These are phyloP conservation scores for Lipophrys pholis DNA, from an alignment of 2,113 vertebrate genomes.

Conservation along the genomic window DNA sequence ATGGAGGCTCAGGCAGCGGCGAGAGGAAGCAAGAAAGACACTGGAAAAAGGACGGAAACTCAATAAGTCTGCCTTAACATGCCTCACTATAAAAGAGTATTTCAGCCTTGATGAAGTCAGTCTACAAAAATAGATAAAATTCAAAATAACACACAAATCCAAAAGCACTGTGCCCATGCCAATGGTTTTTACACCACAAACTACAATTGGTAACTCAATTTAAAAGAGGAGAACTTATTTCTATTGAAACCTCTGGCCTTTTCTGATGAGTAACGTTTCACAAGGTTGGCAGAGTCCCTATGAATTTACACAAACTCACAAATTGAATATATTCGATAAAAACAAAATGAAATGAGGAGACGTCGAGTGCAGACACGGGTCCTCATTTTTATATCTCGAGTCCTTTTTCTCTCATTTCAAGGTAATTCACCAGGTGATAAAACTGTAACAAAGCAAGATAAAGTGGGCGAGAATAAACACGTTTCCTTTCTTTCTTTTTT, in stretches of 20 bases:
- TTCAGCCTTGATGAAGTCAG: conserved; percentile 9
- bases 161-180: conserved; percentile 18
- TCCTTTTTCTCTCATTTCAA: conserved; percentile 47
- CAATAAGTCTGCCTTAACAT: not conserved
- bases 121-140: conserved; percentile 13
- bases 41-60: not conserved
- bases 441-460: conserved; percentile 46
- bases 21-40: not conserved
- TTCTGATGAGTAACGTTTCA: conserved; percentile 44
- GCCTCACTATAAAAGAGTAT: not conserved
- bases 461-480: conserved; percentile 8
- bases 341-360: conserved; percentile 55
- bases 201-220: conserved; percentile 28
- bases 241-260: conserved; percentile 36
- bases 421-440: conserved; percentile 62
- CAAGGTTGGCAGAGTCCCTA: conserved; percentile 46
- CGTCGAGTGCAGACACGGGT: conserved; percentile 22
- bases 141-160: not conserved
- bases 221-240: conserved; percentile 9
- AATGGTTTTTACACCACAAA: conserved; percentile 28
- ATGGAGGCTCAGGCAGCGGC: not conserved
- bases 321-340: conserved; percentile 48
- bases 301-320: conserved; percentile 41
- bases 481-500: not conserved
- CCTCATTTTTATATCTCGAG: conserved; percentile 54